Conservation (phyloP, 1,140 invertebrate species). For the Lycorma delicatula region DNA sequence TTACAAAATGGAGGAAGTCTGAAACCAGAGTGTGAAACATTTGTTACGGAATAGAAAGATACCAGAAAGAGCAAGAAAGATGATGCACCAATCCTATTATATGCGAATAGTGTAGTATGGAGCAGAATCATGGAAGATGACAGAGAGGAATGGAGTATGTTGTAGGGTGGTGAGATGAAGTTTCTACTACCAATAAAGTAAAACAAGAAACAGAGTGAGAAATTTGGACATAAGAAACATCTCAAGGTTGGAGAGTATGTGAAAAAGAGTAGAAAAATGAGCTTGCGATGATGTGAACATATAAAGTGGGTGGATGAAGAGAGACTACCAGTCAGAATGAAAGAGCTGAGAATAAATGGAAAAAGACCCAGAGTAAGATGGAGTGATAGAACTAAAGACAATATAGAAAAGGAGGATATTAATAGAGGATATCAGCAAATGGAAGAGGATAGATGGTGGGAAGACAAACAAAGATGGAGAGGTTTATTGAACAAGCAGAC, state of each 20-base stretch:
- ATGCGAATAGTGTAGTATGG: background rate
- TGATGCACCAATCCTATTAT: background rate
- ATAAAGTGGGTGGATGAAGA: background rate
- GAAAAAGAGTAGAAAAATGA: too few species aligned
- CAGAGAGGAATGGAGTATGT: background rate
- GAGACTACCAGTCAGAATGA: background rate
- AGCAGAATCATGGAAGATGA: background rate
- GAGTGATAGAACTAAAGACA: too few species aligned
- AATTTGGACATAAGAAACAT: background rate
- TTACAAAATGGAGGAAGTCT: background rate
- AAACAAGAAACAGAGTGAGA: background rate
- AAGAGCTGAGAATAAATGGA: background rate
- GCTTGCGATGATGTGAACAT: background rate
- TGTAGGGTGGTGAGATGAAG: background rate
- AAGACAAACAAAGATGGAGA: too few species aligned
- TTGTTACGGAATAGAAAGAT: background rate
- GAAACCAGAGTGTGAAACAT: background rate
- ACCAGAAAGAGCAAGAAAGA: background rate
- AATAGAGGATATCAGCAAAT: too few species aligned
- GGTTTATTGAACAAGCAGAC: too few species aligned
- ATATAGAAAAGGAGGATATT: too few species aligned
- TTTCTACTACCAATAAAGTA: too few species aligned
- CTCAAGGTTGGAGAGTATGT: background rate
- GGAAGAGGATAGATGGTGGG: too few species aligned
- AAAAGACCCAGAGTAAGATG: background rate